phyloP scores from a whole-genome alignment of 2,888 invertebrate genomes.

The Dendrolimus houi region DNA sequence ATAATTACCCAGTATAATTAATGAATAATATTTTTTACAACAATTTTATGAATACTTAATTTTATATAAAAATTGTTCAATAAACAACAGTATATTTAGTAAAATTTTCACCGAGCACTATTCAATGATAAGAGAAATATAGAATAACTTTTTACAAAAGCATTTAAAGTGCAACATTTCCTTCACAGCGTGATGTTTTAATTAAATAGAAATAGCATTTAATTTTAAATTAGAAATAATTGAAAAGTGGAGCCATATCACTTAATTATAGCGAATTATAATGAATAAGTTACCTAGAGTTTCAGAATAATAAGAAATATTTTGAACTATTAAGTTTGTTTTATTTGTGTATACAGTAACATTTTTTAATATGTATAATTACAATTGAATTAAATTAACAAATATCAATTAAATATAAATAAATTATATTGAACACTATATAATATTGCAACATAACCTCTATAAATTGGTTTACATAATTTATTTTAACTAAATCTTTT shows the following conservation, averaged over 20 bases:
- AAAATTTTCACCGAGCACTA: too few relatives aligned
- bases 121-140: too few relatives aligned
- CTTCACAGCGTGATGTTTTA: not conserved
- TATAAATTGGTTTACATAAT: too few relatives aligned
- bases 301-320: slow-evolving; percentile 31
- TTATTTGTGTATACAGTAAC: slow-evolving; percentile 25
- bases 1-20: too few relatives aligned
- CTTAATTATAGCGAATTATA: slow-evolving; percentile 44
- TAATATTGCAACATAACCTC: too few relatives aligned
- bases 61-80: too few relatives aligned
- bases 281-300: slow-evolving; percentile 62
- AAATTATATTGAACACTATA: too few relatives aligned
- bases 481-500: too few relatives aligned
- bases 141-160: too few relatives aligned
- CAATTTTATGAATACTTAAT: too few relatives aligned
- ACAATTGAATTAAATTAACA: slow-evolving; percentile 17
- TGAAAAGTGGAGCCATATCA: slow-evolving; percentile 66
- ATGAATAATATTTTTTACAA: too few relatives aligned
- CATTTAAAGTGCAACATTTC: not conserved
- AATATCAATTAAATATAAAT: slow-evolving; percentile 16
- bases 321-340: slow-evolving; percentile 31
- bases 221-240: slow-evolving; percentile 23
- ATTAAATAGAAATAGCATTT: slow-evolving; percentile 6
- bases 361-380: slow-evolving; percentile 7
- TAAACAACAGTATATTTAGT: too few relatives aligned